A percentile compares a stretch with the other conserved stretches of the same genome.
phyloP scores from a whole-genome alignment of 2,888 invertebrate genomes.

The Drosophila pegasa region DNA sequence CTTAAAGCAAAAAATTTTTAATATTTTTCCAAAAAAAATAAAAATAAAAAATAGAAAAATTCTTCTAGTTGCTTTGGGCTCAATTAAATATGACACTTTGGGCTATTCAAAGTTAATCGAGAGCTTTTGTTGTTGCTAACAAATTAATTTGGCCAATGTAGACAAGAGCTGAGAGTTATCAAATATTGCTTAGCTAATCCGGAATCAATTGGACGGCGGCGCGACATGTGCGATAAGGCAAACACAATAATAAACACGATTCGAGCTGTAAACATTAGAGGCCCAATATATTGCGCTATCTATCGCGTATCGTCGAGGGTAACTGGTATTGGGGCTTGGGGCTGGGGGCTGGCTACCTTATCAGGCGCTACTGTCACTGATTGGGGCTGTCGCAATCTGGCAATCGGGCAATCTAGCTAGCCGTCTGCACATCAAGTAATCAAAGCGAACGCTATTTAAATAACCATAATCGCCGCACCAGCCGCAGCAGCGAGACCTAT shows the following conservation, averaged over 20 bases:
- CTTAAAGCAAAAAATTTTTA: no score
- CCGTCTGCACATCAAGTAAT: slow-evolving; percentile 5
- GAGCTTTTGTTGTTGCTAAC: slow-evolving; percentile 12
- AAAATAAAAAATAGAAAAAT: no score
- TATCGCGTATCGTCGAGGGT: no score
- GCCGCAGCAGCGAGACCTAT: slow-evolving; percentile 9
- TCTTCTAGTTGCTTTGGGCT: no score
- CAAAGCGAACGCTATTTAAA: slow-evolving; percentile 11
- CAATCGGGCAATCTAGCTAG: slow-evolving; percentile 43
- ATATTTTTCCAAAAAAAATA: no score
- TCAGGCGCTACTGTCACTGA: slow-evolving; percentile 15
- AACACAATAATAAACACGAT: slow-evolving; percentile 29
- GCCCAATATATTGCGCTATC: slow-evolving; percentile 11
- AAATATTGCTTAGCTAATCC: slow-evolving; percentile 28
- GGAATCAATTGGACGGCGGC: slow-evolving; percentile 23
- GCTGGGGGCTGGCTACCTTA: slow-evolving; percentile 15
- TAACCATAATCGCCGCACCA: slow-evolving; percentile 4
- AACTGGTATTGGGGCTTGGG: slow-evolving; percentile 25
- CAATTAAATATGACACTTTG: no score
- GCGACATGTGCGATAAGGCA: slow-evolving; percentile 37
- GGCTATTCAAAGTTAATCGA: background rate
- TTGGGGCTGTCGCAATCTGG: slow-evolving; percentile 28
- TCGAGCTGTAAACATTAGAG: slow-evolving; percentile 21
- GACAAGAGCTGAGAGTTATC: slow-evolving; percentile 5
- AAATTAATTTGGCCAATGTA: slow-evolving; percentile 19